Conservation (phyloP, 2,113 vertebrate genomes). For the Scomber scombrus region DNA sequence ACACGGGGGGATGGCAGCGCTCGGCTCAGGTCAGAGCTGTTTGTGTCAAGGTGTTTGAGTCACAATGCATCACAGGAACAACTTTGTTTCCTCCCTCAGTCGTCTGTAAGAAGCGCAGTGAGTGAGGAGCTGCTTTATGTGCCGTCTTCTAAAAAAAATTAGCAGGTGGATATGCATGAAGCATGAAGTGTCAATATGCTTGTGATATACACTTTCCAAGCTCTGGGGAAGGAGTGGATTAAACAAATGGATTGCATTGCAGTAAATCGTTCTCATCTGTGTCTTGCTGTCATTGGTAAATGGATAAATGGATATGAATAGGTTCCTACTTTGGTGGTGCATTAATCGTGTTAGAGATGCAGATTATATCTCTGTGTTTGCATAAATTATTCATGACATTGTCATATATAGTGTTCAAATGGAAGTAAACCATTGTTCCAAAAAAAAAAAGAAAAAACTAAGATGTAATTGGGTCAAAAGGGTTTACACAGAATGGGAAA, state of each 20-base stretch:
- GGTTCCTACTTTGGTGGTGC: slow-evolving; percentile 24
- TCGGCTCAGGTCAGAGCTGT: slow-evolving; percentile 44
- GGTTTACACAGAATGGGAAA: slow-evolving; percentile 20
- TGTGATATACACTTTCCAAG: slow-evolving; percentile 19
- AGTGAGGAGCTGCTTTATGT: slow-evolving; percentile 15
- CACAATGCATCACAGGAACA: slow-evolving; percentile 32
- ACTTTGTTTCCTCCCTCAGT: slow-evolving; percentile 11
- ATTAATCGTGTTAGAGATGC: slow-evolving; percentile 66
- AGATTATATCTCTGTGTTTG: slow-evolving; percentile 57
- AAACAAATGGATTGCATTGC: slow-evolving; percentile 38
- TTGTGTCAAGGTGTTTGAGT: slow-evolving; percentile 65
- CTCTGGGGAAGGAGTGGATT: slow-evolving; percentile 38
- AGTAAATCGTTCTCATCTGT: slow-evolving; percentile 17
- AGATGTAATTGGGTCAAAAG: slow-evolving; percentile 31
- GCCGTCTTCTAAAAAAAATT: slow-evolving; percentile 11
- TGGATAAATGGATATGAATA: slow-evolving; percentile 53
- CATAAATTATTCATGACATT: slow-evolving; percentile 47
- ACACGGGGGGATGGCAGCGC: slow-evolving; percentile 44
- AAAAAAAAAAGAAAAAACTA: slow-evolving; percentile 43
- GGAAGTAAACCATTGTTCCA: slow-evolving; percentile 39
- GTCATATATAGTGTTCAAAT: slow-evolving; percentile 40
- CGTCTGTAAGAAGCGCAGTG: slow-evolving; percentile 7
- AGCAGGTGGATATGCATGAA: slow-evolving; percentile 28
- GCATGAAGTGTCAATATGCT: slow-evolving; percentile 33
- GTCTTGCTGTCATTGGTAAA: slow-evolving; percentile 39